phyloP scores from a whole-genome alignment of 2,113 vertebrate species.

The Anhinga rufa region DNA sequence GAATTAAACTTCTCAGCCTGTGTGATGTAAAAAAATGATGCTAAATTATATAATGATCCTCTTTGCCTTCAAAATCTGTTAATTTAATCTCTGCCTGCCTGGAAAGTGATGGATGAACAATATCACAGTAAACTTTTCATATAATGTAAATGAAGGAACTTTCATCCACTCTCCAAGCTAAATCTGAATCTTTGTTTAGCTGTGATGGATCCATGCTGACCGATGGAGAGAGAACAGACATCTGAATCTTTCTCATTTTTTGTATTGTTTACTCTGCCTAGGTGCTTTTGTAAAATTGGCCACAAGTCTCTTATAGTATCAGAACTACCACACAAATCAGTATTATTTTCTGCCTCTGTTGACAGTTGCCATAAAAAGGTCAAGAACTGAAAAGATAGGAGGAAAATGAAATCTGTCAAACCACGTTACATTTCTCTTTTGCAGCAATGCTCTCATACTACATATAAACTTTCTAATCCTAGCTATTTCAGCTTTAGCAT shows the following conservation, averaged over 20 bases:
- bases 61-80: constrained; percentile 1
- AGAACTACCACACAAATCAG: background rate
- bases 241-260: background rate
- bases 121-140: background rate
- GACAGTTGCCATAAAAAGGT: constrained; percentile 4
- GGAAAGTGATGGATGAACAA: background rate
- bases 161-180: background rate
- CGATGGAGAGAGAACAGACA: background rate
- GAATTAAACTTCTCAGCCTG: constrained; percentile 2
- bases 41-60: background rate
- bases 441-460: background rate
- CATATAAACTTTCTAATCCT: background rate
- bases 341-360: background rate
- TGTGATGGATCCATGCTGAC: background rate
- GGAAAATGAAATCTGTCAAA: constrained; percentile 6
- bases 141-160: background rate
- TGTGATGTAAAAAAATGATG: background rate
- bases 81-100: constrained; percentile 3
- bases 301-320: background rate
- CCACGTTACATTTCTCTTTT: background rate
- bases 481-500: background rate
- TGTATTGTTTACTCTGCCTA: background rate
- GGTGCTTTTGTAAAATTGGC: background rate
- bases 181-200: background rate
- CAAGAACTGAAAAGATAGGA: background rate